Base-by-base conservation (phyloP, 1,140 invertebrate species). In the Cyrtorhinus lividipennis region DNA sequence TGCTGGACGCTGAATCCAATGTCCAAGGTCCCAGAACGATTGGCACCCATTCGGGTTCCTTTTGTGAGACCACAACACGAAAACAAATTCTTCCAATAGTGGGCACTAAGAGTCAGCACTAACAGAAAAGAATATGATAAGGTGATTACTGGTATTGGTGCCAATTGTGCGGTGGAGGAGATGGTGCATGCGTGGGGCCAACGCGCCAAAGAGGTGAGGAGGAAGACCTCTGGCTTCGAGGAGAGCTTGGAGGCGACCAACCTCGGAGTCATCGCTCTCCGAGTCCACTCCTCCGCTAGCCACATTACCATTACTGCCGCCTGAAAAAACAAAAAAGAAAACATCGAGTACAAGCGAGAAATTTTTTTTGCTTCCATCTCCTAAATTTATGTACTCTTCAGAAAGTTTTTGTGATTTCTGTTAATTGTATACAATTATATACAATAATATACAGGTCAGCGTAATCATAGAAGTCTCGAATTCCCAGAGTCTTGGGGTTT, bases 121-220 rank as follows among this genome's bases (percentile, higher is more conserved):
- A n/a, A n/a, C n/a, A n/a, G n/a, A 38, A 38, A 15, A 38, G 15
- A 38, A 38, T 8, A 38, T 38, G 45, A 64, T 13, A 22, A 23
- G 38, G 23, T 25, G 70, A 71, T 75, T 78, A 87, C 85, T 85
- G 45, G 84, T 87, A 71, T 83, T 88, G 23, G 84, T 84, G 5
- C 88, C 88, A 81, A 97, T 95, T 64, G 90, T 95, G 62, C 93
- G 79, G 72, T 97, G 93, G 46, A 98, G 77, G 23, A 99, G 78
- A 73, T 98, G 94, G 70, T 98, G 95, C 92, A 99, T 96, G 45
- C 95, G 80, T 38, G 95, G 91, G 5, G 92, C 95, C 25, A 98
- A 79, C 26, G 91, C 90, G 15, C 94, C 92, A 72, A 98, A 93
- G 26, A 98, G 79, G 73, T 97, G 93, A 1, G 94, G 93, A 10